Conservation (phyloP, 2,888 invertebrate species). For the Fragum fragum region DNA sequence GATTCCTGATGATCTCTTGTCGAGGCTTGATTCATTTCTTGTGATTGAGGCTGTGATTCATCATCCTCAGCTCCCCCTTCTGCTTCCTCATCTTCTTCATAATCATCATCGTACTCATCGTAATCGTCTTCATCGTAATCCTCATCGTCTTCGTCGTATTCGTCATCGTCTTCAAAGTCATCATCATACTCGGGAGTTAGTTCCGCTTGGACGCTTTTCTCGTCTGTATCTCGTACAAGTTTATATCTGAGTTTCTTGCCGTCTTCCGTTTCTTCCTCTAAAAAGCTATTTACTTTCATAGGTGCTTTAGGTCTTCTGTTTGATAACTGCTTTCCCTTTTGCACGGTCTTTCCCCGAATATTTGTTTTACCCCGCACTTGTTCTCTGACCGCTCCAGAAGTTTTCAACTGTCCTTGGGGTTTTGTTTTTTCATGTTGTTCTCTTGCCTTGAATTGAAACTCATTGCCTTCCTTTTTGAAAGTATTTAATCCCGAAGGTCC, state of each 20-base stretch:
- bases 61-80: neutral
- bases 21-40: too few relatives aligned
- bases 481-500: conserved; percentile 8
- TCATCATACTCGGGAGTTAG: conserved; percentile 10
- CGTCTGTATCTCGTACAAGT: conserved; percentile 1
- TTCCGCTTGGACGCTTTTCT: conserved; percentile 14
- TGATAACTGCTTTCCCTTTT: neutral
- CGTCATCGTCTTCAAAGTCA: conserved; percentile 17
- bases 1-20: neutral
- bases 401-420: neutral
- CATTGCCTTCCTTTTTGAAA: neutral
- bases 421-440: neutral
- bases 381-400: neutral
- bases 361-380: neutral
- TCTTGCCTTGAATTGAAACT: conserved; percentile 12
- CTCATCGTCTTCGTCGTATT: neutral
- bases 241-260: conserved; percentile 11
- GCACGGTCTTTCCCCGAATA: neutral
- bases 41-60: neutral
- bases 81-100: conserved; percentile 21
- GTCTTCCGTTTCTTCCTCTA: conserved; percentile 1
- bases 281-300: neutral
- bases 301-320: conserved; percentile 8
- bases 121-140: conserved; percentile 32
- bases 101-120: conserved; percentile 30